These are phyloP conservation scores for Montipora cactus DNA, from an alignment of 64 coral and sea anemone genomes.

Conservation along the genomic window DNA sequence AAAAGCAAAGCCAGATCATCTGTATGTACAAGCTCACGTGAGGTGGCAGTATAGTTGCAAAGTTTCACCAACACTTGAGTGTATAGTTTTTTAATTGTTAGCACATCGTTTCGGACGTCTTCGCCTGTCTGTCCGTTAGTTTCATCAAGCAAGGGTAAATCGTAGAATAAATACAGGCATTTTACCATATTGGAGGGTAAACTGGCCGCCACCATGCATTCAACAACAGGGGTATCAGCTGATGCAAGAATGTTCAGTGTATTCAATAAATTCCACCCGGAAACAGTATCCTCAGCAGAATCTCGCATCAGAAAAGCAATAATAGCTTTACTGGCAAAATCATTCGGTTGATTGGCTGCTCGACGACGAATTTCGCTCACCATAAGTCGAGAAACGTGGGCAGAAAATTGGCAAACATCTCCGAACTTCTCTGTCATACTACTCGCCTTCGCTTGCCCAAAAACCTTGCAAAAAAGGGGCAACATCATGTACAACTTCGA, in stretches of 20 bases:
- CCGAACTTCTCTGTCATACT: constrained; percentile 95
- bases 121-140: constrained; percentile 38
- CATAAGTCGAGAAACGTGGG: constrained; percentile 97
- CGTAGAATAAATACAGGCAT: constrained; percentile 97
- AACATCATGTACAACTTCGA: constrained; percentile 91
- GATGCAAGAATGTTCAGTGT: constrained; percentile 86
- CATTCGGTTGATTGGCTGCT: constrained; percentile 81
- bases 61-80: constrained; percentile 85
- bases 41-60: constrained; percentile 81
- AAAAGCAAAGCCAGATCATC: constrained; percentile 93
- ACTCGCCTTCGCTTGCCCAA: constrained; percentile 75
- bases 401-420: constrained; percentile 94
- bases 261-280: constrained; percentile 90
- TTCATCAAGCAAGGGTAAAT: constrained; percentile 63
- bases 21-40: constrained; percentile 88
- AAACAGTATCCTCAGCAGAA: constrained; percentile 78
- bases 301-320: constrained; percentile 89
- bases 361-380: constrained; percentile 87
- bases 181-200: constrained; percentile 95
- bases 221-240: constrained; percentile 92
- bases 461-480: constrained; percentile 96
- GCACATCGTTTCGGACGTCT: constrained; percentile 53
- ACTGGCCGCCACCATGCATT: constrained; percentile 97
- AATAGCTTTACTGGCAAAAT: constrained; percentile 80
- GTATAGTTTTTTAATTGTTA: constrained; percentile 87